Evolutionary conservation across 2,797 vertebrate genomes (phyloP), one percentile per base, ranked within the genome.

Genomic region (Helostoma temminkii): DNA sequence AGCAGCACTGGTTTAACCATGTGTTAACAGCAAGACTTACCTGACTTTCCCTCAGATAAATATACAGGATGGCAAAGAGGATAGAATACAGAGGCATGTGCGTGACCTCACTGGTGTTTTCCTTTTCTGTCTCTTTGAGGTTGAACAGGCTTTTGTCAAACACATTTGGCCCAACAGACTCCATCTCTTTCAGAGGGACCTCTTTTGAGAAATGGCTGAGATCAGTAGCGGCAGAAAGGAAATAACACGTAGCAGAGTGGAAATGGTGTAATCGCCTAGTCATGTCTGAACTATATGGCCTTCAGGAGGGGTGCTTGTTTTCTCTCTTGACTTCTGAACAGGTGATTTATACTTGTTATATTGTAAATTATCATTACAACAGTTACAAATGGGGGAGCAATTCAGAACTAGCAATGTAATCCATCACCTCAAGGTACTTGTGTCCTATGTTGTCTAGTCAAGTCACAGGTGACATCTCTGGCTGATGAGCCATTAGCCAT

Each of bases 21-120:
- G 24, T 25, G 16, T 37, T 11, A 26, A 24, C 7, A 6, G 3
- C 21, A 24, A 5, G 9, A 50, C 77, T 41, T 83, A 96, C 95
- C 94, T 93, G 87, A 57, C 90, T 89, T 75, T 93, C 90, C 26
- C 93, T 92, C 26, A 96, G 93, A 76, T 94, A 93, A 74, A 95
- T 94, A 76, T 95, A 94, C 91, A 97, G 91, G 64, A 96, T 83
- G 26, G 94, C 93, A 1, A 96, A 95, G 34, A 92, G 93, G 52
- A 95, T 65, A 43, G 91, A 94, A 63, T 92, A 94, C 42, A 96
- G 78, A 71, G 92, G 77, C 0, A 91, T 88, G 28, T 94, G 89
- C 18, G 91, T 88, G 0, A 93, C 94, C 80, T 93, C 91, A 12
- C 84, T 28, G 32, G 39, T 50, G 21, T 1, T 77, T 74, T 52